phyloP scores from a whole-genome alignment of 2,888 invertebrate genomes.

The Drosophila pegasa region DNA sequence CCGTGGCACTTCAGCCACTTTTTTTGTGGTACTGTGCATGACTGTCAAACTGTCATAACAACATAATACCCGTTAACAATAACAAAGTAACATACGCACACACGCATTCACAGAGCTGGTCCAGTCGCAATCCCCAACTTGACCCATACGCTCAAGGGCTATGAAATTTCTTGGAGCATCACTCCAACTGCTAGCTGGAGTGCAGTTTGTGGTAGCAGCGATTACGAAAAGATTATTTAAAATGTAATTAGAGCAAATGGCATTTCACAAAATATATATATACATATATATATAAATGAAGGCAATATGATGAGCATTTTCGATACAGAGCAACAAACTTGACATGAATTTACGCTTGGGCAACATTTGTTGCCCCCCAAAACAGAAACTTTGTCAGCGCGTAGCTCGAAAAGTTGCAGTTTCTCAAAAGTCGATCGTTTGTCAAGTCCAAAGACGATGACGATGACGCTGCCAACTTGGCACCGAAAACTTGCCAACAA shows the following conservation, averaged over 20 bases:
- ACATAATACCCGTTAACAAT: slow-evolving; percentile 70
- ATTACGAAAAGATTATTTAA: slow-evolving; percentile 70
- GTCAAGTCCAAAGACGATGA: slow-evolving; percentile 44
- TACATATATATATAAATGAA: slow-evolving; percentile 30
- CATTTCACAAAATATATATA: slow-evolving; percentile 26
- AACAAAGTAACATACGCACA: slow-evolving; percentile 21
- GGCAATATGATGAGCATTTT: slow-evolving; percentile 44
- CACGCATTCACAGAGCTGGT: neutral
- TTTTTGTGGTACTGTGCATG: slow-evolving; percentile 22
- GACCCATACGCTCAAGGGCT: slow-evolving; percentile 15
- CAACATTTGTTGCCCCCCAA: slow-evolving; percentile 39
- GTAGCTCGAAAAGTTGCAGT: slow-evolving; percentile 41
- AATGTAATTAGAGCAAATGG: slow-evolving; percentile 75
- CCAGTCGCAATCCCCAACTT: slow-evolving; percentile 18
- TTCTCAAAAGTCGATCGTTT: slow-evolving; percentile 44
- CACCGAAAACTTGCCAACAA: slow-evolving; percentile 36
- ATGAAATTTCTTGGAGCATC: slow-evolving; percentile 64
- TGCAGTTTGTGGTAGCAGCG: slow-evolving; percentile 72
- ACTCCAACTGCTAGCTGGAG: slow-evolving; percentile 50
- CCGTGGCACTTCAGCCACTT: slow-evolving; percentile 63
- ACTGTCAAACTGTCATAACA: slow-evolving; percentile 73
- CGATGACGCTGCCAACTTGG: slow-evolving; percentile 41
- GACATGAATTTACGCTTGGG: slow-evolving; percentile 55
- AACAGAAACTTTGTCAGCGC: slow-evolving; percentile 31
- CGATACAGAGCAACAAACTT: slow-evolving; percentile 39